Percentiles rank a stretch among this genome's conserved stretches.
Evolutionary conservation across 2,797 vertebrate genomes (phyloP).

Genomic region (Pterois miles): DNA sequence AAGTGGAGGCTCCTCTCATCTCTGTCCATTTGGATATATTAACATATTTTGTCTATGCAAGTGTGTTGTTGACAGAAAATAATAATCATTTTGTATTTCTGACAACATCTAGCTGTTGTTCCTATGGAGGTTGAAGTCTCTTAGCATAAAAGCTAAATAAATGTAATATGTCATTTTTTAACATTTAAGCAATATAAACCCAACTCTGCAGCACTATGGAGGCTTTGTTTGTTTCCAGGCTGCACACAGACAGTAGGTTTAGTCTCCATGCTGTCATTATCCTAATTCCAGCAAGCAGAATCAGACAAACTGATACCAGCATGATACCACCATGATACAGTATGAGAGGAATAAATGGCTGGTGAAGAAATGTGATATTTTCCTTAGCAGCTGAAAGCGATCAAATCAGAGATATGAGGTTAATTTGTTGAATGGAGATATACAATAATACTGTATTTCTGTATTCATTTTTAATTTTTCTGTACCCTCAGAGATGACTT

Average conservation of each 20-base stretch:
- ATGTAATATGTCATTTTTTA: background rate
- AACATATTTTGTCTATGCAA: background rate
- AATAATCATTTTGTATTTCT: background rate
- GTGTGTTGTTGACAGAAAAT: background rate
- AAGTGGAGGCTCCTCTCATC: conserved; percentile 50
- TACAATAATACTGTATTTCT: background rate
- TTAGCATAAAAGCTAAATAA: background rate
- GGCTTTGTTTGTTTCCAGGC: background rate
- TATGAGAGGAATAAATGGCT: background rate
- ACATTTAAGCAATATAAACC: background rate
- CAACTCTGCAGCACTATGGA: background rate
- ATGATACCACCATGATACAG: background rate
- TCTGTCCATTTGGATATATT: conserved; percentile 29
- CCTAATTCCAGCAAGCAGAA: background rate
- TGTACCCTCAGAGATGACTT: background rate
- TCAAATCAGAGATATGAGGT: background rate
- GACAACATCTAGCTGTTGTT: background rate
- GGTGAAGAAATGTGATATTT: background rate
- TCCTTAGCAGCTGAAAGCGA: background rate
- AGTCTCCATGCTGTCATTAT: background rate
- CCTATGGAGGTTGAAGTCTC: background rate
- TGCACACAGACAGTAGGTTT: background rate
- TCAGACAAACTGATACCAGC: background rate
- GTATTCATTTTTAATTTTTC: background rate
- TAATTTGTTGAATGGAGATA: background rate